Evolutionary conservation across 2,888 invertebrate species (phyloP).

Genomic region (Temnothorax ravouxi): DNA sequence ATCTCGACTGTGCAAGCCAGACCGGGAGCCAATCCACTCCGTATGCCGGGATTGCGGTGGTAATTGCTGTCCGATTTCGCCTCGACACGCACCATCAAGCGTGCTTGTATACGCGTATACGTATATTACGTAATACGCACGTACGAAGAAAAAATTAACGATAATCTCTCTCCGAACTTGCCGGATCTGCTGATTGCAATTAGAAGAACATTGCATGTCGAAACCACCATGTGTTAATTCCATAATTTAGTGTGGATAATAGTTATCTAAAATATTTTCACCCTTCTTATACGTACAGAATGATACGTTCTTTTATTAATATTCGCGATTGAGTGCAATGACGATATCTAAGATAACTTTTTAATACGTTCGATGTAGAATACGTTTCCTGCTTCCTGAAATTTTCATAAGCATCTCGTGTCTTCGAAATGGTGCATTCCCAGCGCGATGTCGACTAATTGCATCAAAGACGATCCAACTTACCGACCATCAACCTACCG

Average conservation of each 20-base stretch:
- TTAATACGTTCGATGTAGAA: neutral
- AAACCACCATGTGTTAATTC: neutral
- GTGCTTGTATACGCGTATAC: neutral
- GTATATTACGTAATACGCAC: too few relatives aligned
- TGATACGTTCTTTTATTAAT: neutral
- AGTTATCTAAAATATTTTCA: neutral
- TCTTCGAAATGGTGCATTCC: conserved; percentile 68
- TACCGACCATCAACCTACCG: conserved; percentile 58
- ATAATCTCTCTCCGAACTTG: conserved; percentile 58
- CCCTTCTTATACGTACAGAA: neutral
- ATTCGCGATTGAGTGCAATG: neutral
- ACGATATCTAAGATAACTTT: neutral
- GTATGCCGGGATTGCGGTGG: conserved; percentile 72
- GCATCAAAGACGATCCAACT: conserved; percentile 76
- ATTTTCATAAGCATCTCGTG: neutral
- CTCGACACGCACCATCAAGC: conserved; percentile 61
- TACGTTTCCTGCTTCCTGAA: neutral
- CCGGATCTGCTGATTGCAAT: conserved; percentile 57
- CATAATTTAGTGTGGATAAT: neutral
- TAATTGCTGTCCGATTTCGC: conserved; percentile 78
- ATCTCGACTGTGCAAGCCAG: conserved; percentile 35
- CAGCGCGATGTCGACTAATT: conserved; percentile 70
- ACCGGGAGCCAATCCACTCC: conserved; percentile 61
- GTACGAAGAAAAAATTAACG: conserved; percentile 7
- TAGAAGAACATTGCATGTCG: conserved; percentile 50